Base-by-base conservation (phyloP, 2,797 vertebrate species). In the Ataeniobius toweri region DNA sequence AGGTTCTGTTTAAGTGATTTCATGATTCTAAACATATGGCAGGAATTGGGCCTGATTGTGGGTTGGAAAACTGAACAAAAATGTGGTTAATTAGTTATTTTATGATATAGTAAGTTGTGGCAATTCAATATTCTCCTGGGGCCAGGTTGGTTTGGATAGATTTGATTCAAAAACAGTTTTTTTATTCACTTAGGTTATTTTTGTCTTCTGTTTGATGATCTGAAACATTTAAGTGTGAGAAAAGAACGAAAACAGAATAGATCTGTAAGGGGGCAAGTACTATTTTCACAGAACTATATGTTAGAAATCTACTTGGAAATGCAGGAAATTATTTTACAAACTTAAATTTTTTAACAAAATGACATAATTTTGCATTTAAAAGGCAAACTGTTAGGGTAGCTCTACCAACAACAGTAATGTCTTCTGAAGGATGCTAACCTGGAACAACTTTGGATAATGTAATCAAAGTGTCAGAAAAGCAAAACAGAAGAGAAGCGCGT, bases 381-480 rank as follows among this genome's bases (percentile, higher is more conserved):
- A 78, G 78, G 83, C 72, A 75, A 71, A 56, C 41, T 5, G 63
- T 75, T 71, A 73, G 76, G 53, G 75, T 78, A 83, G 82, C 67
- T 83, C 63, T 71, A 72, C 56, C 76, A 77, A 61, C 83, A 81
- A 73, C 44, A 56, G 4, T 20, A 53, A 76, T 73, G 83, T 82
- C 83, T 90, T 85, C 81, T 86, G 90, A 84, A 87, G 76, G 75
- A 83, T 78, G 76, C 83, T 92, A 91, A 93, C 94, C 91, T 90
- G 78, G 90, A 81, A 89, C 89, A 91, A 93, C 86, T 86, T 86
- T 93, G 84, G 86, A 85, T 91, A 94, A 91, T 94, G 91, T 96
- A 95, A 95, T 94, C 94, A 94, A 90, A 86, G 84, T 93, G 93
- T 94, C 94, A 89, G 55, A 16, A 79, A 94, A 91, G 89, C 87